phyloP scores from a whole-genome alignment of 2,113 vertebrate species.

The Pampusana beccarii region DNA sequence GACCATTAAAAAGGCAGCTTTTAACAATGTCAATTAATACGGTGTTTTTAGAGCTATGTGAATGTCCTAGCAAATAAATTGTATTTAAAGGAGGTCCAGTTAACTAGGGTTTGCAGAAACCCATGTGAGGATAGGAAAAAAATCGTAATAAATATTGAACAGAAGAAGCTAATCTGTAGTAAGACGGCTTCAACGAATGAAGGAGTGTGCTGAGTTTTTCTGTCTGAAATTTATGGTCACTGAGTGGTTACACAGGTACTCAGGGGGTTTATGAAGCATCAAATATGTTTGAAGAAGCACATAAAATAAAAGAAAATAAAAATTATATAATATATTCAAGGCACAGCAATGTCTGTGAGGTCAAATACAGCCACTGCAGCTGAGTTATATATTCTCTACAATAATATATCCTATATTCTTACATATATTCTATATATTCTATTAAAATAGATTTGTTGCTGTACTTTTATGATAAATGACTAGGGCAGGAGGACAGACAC shows the following conservation, averaged over 20 bases:
- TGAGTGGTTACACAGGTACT: not conserved
- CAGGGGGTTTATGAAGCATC: not conserved
- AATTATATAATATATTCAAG: not conserved
- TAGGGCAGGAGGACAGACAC: not conserved
- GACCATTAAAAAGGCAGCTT: not conserved
- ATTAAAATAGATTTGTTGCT: not conserved
- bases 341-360: not conserved
- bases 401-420: not conserved
- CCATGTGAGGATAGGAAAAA: not conserved
- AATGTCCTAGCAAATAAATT: not conserved
- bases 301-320: constrained; percentile 1
- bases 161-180: not conserved
- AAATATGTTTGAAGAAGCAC: not conserved
- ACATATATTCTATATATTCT: not conserved
- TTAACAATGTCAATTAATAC: not conserved
- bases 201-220: not conserved
- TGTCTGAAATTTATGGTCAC: not conserved
- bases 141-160: not conserved
- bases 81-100: not conserved
- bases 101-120: not conserved
- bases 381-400: not conserved
- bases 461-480: not conserved
- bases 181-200: not conserved
- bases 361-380: not conserved
- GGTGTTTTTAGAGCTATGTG: not conserved